Base-by-base conservation (phyloP, 2,888 invertebrate species). In the Parascotia fuliginaria region DNA sequence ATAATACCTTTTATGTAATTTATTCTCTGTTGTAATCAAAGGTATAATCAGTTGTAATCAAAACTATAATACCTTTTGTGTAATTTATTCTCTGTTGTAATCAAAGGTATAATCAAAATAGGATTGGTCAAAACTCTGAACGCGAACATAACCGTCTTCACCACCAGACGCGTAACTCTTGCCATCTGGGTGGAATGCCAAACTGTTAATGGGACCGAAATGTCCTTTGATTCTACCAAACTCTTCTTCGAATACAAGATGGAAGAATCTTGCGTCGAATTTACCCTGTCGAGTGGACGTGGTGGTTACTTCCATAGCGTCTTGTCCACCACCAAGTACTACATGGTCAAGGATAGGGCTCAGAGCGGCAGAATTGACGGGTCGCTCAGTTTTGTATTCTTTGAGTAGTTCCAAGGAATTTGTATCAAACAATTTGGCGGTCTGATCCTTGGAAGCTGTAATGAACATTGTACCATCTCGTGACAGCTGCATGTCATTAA, bases 181-280 rank as follows among this genome's bases (percentile, higher is more conserved):
- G 41, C 99, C 99, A 92, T 98, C 98, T 0, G 99, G 99, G 91
- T 99, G 98, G 93, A 99, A 99, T 40, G 97, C 96, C 69, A 99
- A 95, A 88, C 98, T 98, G 94, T 99, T 99, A 77, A 99, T 99
- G 1, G 99, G 99, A 70, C 99, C 99, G 81, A 99, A 99, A 92
- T 99, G 99, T 48, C 99, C 99, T 85, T 99, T 99, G n/a, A 99
- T 96, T 54, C 98, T 93, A 0, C 96, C 98, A 87, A 99, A 99
- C 82, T 99, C 99, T 79, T 99, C 98, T 89, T 98, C 98, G 85
- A 98, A 99, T 15, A 99, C 96, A 73, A 98, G 92, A 85, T 99
- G 98, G 94, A 96, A 99, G 93, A 99, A 98, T 34, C 95, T 86
- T 86, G 96, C 98, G 84, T 99, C 99, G 83, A 99, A 99, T 92